Conservation (phyloP, 1,140 invertebrate genomes). For the Micrasema minimum region DNA sequence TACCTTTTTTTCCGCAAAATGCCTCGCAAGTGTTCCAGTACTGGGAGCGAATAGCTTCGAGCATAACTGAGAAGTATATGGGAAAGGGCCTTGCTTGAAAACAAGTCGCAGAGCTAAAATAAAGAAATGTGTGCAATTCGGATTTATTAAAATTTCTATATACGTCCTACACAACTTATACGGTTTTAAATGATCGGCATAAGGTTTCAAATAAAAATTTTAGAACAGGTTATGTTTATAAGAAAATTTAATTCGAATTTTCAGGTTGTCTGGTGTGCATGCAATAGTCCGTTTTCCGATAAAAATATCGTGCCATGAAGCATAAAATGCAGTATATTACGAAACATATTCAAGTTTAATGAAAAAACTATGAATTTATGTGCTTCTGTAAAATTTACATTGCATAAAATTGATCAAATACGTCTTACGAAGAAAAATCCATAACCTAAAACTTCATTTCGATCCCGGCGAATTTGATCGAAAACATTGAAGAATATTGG, state of each 20-base stretch:
- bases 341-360: too few relatives aligned
- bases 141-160: too few relatives aligned
- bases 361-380: too few relatives aligned
- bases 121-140: slow-evolving; percentile 10
- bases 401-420: background rate
- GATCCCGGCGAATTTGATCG: background rate
- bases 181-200: too few relatives aligned
- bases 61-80: slow-evolving; percentile 36
- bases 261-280: too few relatives aligned
- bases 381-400: background rate
- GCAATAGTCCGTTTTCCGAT: too few relatives aligned
- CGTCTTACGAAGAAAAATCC: slow-evolving; percentile 8
- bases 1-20: slow-evolving; percentile 80
- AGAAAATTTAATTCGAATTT: too few relatives aligned
- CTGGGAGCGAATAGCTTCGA: slow-evolving; percentile 56
- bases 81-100: slow-evolving; percentile 24
- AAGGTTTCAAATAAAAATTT: too few relatives aligned
- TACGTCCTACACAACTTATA: too few relatives aligned
- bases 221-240: too few relatives aligned
- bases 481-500: background rate
- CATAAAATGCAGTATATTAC: too few relatives aligned
- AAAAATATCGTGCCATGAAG: too few relatives aligned
- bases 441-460: slow-evolving; percentile 28
- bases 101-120: slow-evolving; percentile 36
- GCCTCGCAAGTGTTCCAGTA: slow-evolving; percentile 60